Conservation (phyloP, 1,140 invertebrate species). For the Paramacrobiotus metropolitanus region DNA sequence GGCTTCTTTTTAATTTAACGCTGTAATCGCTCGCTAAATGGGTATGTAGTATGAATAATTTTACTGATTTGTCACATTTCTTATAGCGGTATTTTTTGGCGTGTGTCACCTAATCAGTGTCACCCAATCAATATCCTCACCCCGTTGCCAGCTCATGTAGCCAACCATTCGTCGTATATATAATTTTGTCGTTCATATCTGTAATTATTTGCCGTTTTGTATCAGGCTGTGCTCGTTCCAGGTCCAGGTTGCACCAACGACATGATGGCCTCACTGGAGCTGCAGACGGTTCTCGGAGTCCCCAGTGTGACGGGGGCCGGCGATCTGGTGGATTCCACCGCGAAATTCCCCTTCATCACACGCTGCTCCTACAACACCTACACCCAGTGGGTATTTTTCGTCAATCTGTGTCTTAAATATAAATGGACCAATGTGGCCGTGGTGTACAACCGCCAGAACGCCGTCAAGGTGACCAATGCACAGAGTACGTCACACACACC, state of each 20-base stretch:
- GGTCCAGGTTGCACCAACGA: not conserved
- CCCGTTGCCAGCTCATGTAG: not conserved
- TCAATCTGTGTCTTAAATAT: not conserved
- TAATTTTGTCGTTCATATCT: too few relatives aligned
- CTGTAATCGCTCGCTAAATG: too few relatives aligned
- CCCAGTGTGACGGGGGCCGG: not conserved
- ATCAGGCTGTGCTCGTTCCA: not conserved
- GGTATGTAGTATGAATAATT: too few relatives aligned
- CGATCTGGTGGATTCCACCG: not conserved
- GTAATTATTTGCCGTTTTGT: not conserved
- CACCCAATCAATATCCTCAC: not conserved
- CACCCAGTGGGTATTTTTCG: not conserved
- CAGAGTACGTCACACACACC: not conserved
- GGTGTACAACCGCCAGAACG: not conserved
- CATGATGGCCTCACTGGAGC: not conserved
- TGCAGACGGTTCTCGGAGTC: not conserved
- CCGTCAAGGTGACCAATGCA: not conserved
- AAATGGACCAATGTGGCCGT: not conserved
- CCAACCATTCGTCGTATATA: not conserved
- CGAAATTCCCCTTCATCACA: not conserved
- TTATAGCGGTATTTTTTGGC: too few relatives aligned
- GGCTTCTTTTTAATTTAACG: too few relatives aligned
- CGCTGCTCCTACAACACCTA: not conserved
- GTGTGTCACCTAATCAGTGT: too few relatives aligned
- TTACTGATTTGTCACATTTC: too few relatives aligned